Evolutionary conservation across 2,797 vertebrate genomes (phyloP).

Genomic region (Corythornis leucogaster): DNA sequence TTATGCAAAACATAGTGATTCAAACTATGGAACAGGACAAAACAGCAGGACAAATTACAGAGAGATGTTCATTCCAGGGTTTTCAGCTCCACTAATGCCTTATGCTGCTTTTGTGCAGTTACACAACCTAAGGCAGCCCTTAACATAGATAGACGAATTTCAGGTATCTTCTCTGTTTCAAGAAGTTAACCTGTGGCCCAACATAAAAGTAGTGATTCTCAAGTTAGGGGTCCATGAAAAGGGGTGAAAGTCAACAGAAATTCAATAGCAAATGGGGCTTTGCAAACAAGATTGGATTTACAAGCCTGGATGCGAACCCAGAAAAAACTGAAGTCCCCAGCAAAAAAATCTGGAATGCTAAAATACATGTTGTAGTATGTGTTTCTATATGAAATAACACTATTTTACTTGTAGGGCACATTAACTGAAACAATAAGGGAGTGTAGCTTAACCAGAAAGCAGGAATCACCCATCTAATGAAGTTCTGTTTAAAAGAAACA

Average conservation of each 20-base stretch:
- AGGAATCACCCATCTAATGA: background rate
- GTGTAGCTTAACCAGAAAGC: background rate
- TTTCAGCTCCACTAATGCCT: background rate
- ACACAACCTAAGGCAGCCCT: background rate
- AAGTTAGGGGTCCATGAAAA: background rate
- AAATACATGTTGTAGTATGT: background rate
- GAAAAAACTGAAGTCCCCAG: background rate
- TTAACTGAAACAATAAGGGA: background rate
- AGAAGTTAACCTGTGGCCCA: constrained; percentile 1
- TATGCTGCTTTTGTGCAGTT: background rate
- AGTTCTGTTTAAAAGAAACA: background rate
- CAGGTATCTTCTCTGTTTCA: constrained; percentile 48
- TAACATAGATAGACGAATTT: background rate
- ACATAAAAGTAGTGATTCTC: background rate
- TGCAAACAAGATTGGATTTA: background rate
- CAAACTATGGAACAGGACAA: background rate
- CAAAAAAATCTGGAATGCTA: background rate
- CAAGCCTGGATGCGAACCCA: background rate
- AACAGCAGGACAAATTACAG: background rate
- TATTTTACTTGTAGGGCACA: background rate
- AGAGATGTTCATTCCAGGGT: background rate
- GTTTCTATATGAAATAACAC: background rate
- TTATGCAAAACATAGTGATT: background rate
- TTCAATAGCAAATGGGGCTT: background rate
- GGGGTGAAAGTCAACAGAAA: background rate